Evolutionary conservation across 2,888 invertebrate genomes (phyloP).

Genomic region (Drosophila silvestris): DNA sequence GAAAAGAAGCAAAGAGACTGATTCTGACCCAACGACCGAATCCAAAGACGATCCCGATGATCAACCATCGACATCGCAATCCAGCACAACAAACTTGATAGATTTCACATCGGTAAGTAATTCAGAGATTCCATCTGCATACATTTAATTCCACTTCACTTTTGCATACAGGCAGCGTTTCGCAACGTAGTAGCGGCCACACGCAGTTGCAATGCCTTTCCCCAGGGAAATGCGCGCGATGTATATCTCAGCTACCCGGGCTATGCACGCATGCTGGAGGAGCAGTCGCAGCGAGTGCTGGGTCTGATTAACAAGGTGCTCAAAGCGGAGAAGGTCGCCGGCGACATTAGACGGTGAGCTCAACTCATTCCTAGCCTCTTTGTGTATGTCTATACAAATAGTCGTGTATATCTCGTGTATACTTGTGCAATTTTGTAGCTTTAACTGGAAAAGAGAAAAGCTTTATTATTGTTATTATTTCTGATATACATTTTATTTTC

Average conservation of each 20-base stretch:
- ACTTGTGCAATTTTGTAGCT: background rate
- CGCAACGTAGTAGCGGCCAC: constrained; percentile 89
- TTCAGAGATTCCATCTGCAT: background rate
- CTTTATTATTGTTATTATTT: background rate
- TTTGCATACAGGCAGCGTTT: constrained; percentile 86
- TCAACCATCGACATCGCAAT: constrained; percentile 39
- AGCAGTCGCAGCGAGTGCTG: constrained; percentile 89
- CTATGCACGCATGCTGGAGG: constrained; percentile 89
- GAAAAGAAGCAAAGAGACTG: constrained; percentile 40
- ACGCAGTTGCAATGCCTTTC: constrained; percentile 90
- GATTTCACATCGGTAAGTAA: constrained; percentile 80
- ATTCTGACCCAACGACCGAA: constrained; percentile 3
- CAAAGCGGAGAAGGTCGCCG: constrained; percentile 86
- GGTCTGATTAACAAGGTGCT: constrained; percentile 87
- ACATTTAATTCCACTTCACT: background rate
- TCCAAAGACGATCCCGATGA: constrained; percentile 6
- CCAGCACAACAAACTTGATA: constrained; percentile 44
- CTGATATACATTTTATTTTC: background rate
- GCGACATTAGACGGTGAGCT: constrained; percentile 84
- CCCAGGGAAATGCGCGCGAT: constrained; percentile 89
- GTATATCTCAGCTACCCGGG: constrained; percentile 91
- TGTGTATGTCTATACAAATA: background rate
- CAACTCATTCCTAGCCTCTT: background rate
- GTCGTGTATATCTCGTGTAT: background rate
- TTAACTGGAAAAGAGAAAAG: background rate